Evolutionary conservation across 1,140 invertebrate genomes (phyloP).

Genomic region (Trinorchestia longiramus): DNA sequence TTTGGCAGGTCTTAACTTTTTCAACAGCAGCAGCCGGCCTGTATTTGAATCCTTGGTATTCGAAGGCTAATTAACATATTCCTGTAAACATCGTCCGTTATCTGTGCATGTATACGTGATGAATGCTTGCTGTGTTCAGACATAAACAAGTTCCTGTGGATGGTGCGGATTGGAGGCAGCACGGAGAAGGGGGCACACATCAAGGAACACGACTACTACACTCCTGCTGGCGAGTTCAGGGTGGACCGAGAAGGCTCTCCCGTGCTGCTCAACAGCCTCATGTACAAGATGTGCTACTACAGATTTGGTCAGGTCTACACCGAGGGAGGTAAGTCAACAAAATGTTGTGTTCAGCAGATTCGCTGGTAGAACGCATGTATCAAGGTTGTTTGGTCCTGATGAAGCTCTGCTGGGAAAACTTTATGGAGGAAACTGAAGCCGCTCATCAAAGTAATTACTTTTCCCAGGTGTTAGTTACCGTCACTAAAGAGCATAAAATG

Average conservation of each 20-base stretch:
- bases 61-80: not conserved
- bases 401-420: not conserved
- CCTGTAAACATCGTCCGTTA: not conserved
- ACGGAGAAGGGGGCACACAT: constrained; percentile 95
- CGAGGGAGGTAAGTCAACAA: constrained; percentile 82
- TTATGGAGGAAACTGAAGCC: not conserved
- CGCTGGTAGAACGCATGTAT: too few species aligned
- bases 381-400: not conserved
- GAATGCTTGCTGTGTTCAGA: constrained; percentile 73
- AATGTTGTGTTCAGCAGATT: too few species aligned
- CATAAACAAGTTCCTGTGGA: constrained; percentile 99
- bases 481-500: too few species aligned
- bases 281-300: constrained; percentile 98
- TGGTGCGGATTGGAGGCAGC: constrained; percentile 97
- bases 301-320: constrained; percentile 94
- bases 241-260: constrained; percentile 91
- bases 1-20: too few species aligned
- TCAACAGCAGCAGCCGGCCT: too few species aligned
- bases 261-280: constrained; percentile 89
- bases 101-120: not conserved
- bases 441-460: not conserved
- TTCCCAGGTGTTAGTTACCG: too few species aligned
- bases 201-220: constrained; percentile 97
- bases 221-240: constrained; percentile 91
- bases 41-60: not conserved